phyloP scores from a whole-genome alignment of 2,888 invertebrate genomes.

The Chrysolina oricalcia region DNA sequence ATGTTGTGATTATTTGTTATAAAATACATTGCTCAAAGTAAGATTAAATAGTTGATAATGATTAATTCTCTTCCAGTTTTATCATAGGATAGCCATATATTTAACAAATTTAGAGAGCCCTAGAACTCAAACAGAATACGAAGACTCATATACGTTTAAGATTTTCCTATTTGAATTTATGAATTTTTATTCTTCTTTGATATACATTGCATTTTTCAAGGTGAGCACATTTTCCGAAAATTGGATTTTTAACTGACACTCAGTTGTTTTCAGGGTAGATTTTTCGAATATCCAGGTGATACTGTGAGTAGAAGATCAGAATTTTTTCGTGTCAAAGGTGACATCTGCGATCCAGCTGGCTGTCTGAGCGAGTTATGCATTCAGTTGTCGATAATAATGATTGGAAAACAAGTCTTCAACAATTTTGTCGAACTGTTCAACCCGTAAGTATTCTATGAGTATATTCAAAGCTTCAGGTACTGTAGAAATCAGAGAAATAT shows the following conservation, averaged over 20 bases:
- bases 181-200: conserved; percentile 98
- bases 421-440: conserved; percentile 93
- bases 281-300: conserved; percentile 92
- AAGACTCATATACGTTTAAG: conserved; percentile 97
- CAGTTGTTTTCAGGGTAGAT: conserved; percentile 79
- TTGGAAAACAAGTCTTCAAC: conserved; percentile 95
- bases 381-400: conserved; percentile 95
- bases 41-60: neutral
- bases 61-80: conserved; percentile 76
- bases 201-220: conserved; percentile 99
- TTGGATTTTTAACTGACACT: neutral
- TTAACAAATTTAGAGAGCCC: conserved; percentile 93
- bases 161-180: conserved; percentile 99
- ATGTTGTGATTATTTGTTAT: no score
- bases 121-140: conserved; percentile 97
- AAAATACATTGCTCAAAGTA: neutral
- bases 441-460: conserved; percentile 77
- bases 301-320: conserved; percentile 82
- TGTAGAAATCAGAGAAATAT: no score
- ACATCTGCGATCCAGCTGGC: conserved; percentile 94
- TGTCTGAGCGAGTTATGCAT: conserved; percentile 95
- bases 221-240: conserved; percentile 70
- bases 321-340: conserved; percentile 84
- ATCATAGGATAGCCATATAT: conserved; percentile 88
- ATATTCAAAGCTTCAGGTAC: no score